phyloP scores from a whole-genome alignment of 2,113 vertebrate genomes.

The Chloebia gouldiae region DNA sequence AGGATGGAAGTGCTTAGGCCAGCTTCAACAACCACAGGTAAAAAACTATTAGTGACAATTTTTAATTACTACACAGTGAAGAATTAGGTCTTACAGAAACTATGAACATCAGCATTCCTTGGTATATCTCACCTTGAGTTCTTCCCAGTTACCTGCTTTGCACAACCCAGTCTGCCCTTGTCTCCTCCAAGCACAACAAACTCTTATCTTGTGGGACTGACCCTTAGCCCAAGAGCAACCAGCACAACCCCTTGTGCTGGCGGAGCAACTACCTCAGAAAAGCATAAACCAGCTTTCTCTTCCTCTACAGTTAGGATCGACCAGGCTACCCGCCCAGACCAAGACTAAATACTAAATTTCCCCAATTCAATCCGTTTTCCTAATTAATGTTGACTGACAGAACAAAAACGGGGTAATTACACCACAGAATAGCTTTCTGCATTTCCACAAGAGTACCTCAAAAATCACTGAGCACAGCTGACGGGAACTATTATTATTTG shows the following conservation, averaged over 20 bases:
- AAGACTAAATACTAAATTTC: background rate
- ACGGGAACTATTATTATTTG: background rate
- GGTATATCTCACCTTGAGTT: background rate
- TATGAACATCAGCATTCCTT: background rate
- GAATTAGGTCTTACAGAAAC: background rate
- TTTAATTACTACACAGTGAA: background rate
- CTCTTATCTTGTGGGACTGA: background rate
- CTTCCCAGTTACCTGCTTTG: background rate
- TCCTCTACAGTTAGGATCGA: background rate
- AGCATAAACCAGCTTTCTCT: background rate
- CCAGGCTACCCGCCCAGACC: background rate
- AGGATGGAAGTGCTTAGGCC: constrained; percentile 25
- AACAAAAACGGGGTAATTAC: background rate
- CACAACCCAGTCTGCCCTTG: background rate
- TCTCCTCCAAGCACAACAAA: background rate
- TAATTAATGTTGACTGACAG: background rate
- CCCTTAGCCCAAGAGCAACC: background rate
- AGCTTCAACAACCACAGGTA: background rate
- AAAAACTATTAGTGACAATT: background rate
- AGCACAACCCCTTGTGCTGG: background rate
- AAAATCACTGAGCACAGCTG: background rate
- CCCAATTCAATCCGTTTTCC: background rate
- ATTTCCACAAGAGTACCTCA: background rate
- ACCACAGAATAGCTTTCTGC: background rate
- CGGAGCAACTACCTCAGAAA: background rate